phyloP scores from a whole-genome alignment of 2,888 invertebrate species.

The Venustoraphidia nigricollis region DNA sequence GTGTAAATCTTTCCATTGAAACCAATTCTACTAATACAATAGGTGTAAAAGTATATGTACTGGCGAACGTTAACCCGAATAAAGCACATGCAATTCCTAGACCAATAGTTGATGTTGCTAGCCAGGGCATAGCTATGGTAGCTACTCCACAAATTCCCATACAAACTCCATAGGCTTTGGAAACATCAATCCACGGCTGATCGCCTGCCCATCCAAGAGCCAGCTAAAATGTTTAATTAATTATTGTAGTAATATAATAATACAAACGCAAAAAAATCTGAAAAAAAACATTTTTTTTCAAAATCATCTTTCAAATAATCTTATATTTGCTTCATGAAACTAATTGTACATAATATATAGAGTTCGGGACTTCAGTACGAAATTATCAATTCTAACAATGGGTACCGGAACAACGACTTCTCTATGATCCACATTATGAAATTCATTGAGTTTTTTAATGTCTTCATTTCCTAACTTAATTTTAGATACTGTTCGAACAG shows the following conservation, averaged over 20 bases:
- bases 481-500: neutral
- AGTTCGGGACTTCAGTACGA: too few relatives aligned
- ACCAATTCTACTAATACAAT: constrained; percentile 78
- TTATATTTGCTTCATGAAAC: too few relatives aligned
- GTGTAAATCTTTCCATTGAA: constrained; percentile 80
- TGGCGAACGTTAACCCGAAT: constrained; percentile 84
- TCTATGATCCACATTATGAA: too few relatives aligned
- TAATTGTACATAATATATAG: too few relatives aligned
- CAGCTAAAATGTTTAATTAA: constrained; percentile 32
- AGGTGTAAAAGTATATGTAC: constrained; percentile 81
- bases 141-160: constrained; percentile 50
- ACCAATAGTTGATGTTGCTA: constrained; percentile 23
- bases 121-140: constrained; percentile 38
- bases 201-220: constrained; percentile 82
- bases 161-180: constrained; percentile 67
- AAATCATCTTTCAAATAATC: too few relatives aligned
- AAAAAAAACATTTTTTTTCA: constrained; percentile 3
- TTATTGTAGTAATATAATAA: neutral
- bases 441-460: too few relatives aligned
- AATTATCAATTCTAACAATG: too few relatives aligned
- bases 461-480: too few relatives aligned
- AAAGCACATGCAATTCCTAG: constrained; percentile 32
- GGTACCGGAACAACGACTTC: too few relatives aligned
- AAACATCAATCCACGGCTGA: constrained; percentile 65
- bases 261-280: neutral